A percentile compares a stretch with the other conserved stretches of the same genome.
These are phyloP conservation scores for Meiosimyza decipiens DNA, from an alignment of 2,888 invertebrate species.

Conservation along the genomic window DNA sequence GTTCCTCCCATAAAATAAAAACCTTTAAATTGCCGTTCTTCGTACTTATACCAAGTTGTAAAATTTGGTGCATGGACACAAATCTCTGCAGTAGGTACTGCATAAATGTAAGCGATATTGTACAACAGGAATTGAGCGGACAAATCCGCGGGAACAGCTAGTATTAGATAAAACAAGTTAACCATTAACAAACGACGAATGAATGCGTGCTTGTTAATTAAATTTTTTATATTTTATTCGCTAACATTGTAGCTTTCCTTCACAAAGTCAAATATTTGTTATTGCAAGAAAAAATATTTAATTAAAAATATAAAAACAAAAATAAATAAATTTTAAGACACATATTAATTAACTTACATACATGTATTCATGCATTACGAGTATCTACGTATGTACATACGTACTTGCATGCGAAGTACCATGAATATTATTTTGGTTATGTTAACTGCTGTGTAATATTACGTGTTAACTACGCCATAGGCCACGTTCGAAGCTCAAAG, in stretches of 20 bases:
- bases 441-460: not conserved
- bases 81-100: too few relatives aligned
- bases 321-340: slow-evolving; percentile 4
- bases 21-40: too few relatives aligned
- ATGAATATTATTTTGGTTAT: not conserved
- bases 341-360: not conserved
- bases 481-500: not conserved
- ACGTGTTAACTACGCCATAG: not conserved
- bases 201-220: too few relatives aligned
- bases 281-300: slow-evolving; percentile 6
- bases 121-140: too few relatives aligned
- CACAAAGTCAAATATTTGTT: slow-evolving; percentile 23
- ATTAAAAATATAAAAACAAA: not conserved
- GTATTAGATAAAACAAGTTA: too few relatives aligned
- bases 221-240: not conserved
- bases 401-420: not conserved
- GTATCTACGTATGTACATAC: not conserved
- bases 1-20: too few relatives aligned
- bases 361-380: not conserved
- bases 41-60: too few relatives aligned
- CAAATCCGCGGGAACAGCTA: too few relatives aligned
- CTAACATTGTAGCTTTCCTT: slow-evolving; percentile 18
- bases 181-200: too few relatives aligned
- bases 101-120: too few relatives aligned
- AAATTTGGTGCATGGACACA: too few relatives aligned